Percentiles rank a stretch among this genome's conserved stretches.
phyloP scores from a whole-genome alignment of 2,888 invertebrate species.

The Teleiodes luculella region DNA sequence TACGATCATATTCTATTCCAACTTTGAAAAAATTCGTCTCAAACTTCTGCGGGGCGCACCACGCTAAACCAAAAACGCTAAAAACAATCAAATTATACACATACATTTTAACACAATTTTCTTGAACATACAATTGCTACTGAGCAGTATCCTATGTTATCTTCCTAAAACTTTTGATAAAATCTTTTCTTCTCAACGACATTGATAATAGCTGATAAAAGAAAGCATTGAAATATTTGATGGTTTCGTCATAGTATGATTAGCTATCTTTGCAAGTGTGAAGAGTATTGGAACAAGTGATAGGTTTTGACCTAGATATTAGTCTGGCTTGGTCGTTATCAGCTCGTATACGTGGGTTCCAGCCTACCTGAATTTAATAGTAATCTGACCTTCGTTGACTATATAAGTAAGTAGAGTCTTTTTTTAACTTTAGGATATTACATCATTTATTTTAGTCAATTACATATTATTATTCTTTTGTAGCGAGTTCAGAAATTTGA shows the following conservation, averaged over 20 bases:
- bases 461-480: too few relatives aligned
- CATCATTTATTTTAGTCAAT: too few relatives aligned
- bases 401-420: too few relatives aligned
- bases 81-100: neutral
- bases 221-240: slow-evolving; percentile 20
- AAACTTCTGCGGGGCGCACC: slow-evolving; percentile 37
- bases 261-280: slow-evolving; percentile 31
- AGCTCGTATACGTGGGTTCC: too few relatives aligned
- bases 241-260: slow-evolving; percentile 25
- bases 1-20: slow-evolving; percentile 68
- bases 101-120: neutral
- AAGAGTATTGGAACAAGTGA: slow-evolving; percentile 7
- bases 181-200: slow-evolving; percentile 6
- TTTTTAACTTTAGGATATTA: too few relatives aligned
- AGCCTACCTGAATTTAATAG: too few relatives aligned
- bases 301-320: neutral
- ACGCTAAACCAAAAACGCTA: slow-evolving; percentile 24
- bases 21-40: slow-evolving; percentile 52
- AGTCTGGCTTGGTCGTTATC: too few relatives aligned
- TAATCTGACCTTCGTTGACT: too few relatives aligned
- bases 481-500: too few relatives aligned
- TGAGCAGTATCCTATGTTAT: neutral
- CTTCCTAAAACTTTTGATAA: slow-evolving; percentile 5
- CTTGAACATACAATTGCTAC: slow-evolving; percentile 7
- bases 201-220: slow-evolving; percentile 3